Percentiles rank a stretch among this genome's conserved stretches.
These are phyloP conservation scores for Sebastes nivosus DNA, from an alignment of 2,797 vertebrate genomes.

Conservation along the genomic window DNA sequence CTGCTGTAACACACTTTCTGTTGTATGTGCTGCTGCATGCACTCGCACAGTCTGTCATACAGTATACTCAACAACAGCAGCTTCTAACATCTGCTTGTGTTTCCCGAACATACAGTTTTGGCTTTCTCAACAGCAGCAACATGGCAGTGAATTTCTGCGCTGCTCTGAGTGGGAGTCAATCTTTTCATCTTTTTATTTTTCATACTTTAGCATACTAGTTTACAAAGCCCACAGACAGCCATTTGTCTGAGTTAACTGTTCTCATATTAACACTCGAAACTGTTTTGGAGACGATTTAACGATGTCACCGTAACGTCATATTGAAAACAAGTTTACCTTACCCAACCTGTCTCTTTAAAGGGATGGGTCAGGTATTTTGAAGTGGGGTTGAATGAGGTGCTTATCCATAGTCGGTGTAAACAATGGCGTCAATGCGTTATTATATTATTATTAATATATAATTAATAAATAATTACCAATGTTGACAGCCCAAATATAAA, in stretches of 20 bases:
- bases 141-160: neutral
- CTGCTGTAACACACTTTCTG: slow-evolving; percentile 11
- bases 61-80: neutral
- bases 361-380: neutral
- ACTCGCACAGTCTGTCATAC: neutral
- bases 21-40: neutral
- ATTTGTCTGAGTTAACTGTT: slow-evolving; percentile 8
- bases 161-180: neutral
- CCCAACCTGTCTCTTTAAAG: neutral
- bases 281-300: slow-evolving; percentile 4
- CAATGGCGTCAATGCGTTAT: too few relatives aligned
- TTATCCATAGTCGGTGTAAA: neutral
- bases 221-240: neutral
- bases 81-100: slow-evolving; percentile 5
- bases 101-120: neutral
- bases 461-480: too few relatives aligned
- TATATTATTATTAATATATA: too few relatives aligned
- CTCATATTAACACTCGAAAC: neutral
- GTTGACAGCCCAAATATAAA: too few relatives aligned
- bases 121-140: neutral
- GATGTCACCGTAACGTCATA: neutral
- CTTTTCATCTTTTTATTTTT: too few relatives aligned
- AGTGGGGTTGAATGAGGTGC: neutral
- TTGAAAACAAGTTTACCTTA: neutral
- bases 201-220: neutral